A percentile compares a stretch with the other conserved stretches of the same genome.
Conservation (phyloP, 1,140 invertebrate species). For the Sipha flava region DNA sequence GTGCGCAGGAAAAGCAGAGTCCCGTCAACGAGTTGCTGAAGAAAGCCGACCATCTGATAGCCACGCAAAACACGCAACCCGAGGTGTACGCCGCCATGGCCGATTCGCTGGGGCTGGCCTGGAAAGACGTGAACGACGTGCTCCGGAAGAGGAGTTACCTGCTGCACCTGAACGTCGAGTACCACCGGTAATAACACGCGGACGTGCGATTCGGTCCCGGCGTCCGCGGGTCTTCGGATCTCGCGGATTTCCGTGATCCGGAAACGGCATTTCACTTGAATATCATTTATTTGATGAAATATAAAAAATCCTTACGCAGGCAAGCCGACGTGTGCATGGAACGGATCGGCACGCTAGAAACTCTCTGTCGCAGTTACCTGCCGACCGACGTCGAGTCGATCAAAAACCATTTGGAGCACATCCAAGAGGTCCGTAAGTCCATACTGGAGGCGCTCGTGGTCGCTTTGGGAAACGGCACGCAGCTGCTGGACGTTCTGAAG, state of each 20-base stretch:
- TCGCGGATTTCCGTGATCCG: too few relatives aligned
- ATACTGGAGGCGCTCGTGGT: slow-evolving; percentile 68
- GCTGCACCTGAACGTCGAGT: slow-evolving; percentile 64
- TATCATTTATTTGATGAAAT: too few relatives aligned
- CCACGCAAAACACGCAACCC: slow-evolving; percentile 59
- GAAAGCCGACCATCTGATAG: slow-evolving; percentile 74
- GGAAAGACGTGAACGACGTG: slow-evolving; percentile 76
- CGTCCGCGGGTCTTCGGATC: neutral
- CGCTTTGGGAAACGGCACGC: slow-evolving; percentile 69
- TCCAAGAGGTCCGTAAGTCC: slow-evolving; percentile 56
- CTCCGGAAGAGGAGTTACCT: slow-evolving; percentile 68
- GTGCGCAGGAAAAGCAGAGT: slow-evolving; percentile 82
- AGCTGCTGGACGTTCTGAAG: slow-evolving; percentile 59
- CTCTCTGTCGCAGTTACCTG: slow-evolving; percentile 54
- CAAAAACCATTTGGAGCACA: slow-evolving; percentile 54
- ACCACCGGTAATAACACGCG: slow-evolving; percentile 54
- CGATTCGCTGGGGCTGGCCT: slow-evolving; percentile 74
- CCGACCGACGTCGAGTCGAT: slow-evolving; percentile 60
- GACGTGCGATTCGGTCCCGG: neutral
- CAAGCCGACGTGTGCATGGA: slow-evolving; percentile 60
- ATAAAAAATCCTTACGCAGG: too few relatives aligned
- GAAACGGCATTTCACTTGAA: too few relatives aligned
- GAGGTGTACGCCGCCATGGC: slow-evolving; percentile 87
- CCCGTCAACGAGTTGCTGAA: slow-evolving; percentile 81
- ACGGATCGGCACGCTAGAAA: slow-evolving; percentile 59